These are phyloP conservation scores for Palaemon carinicauda DNA, from an alignment of 1,140 invertebrate genomes.

Conservation along the genomic window DNA sequence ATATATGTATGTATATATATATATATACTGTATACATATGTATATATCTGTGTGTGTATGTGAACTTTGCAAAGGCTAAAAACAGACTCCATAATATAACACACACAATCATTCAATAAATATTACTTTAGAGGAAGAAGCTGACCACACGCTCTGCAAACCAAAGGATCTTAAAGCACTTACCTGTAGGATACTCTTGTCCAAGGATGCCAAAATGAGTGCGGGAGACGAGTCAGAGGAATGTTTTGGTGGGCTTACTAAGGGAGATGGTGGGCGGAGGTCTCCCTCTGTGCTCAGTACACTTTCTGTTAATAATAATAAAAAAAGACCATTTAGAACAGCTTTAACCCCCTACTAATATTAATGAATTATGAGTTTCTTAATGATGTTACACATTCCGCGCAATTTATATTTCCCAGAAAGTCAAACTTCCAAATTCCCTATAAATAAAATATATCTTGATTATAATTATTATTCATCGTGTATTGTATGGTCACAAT, in stretches of 20 bases:
- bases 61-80: neutral
- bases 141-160: neutral
- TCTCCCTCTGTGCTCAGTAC: slow-evolving; percentile 16
- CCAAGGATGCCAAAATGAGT: slow-evolving; percentile 69
- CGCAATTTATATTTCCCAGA: too few relatives aligned
- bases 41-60: neutral
- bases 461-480: too few relatives aligned
- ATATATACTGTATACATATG: neutral
- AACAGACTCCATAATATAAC: too few relatives aligned
- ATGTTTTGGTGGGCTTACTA: slow-evolving; percentile 43
- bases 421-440: too few relatives aligned
- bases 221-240: slow-evolving; percentile 49
- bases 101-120: too few relatives aligned
- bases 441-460: too few relatives aligned
- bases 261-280: slow-evolving; percentile 41
- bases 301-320: slow-evolving; percentile 12
- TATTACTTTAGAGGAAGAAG: too few relatives aligned
- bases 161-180: neutral
- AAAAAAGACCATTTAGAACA: neutral
- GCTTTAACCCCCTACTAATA: neutral
- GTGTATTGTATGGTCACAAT: too few relatives aligned
- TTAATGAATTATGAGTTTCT: too few relatives aligned
- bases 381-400: too few relatives aligned
- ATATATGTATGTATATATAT: neutral
- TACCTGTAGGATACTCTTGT: slow-evolving; percentile 63